Conservation (phyloP, 2,797 vertebrate genomes). For the Harpagifer antarcticus region DNA sequence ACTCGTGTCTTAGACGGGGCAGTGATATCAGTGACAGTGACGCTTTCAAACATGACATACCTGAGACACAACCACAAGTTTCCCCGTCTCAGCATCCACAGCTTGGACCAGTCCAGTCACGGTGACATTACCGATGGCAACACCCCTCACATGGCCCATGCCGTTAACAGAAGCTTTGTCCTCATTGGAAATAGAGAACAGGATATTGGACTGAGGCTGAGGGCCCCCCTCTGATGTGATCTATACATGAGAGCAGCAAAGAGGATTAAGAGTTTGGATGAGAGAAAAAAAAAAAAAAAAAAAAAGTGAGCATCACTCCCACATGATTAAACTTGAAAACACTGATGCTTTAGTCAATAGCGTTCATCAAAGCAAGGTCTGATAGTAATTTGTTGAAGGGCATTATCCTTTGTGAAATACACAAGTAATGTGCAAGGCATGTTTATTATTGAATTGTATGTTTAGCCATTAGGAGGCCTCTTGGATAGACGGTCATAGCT, state of each 20-base stretch:
- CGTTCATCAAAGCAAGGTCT: slow-evolving; percentile 24
- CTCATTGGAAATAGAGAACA: slow-evolving; percentile 89
- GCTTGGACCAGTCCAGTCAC: slow-evolving; percentile 93
- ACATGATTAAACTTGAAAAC: slow-evolving; percentile 13
- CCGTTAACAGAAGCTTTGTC: slow-evolving; percentile 86
- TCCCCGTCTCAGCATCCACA: slow-evolving; percentile 92
- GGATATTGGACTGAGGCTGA: slow-evolving; percentile 95
- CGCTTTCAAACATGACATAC: no score
- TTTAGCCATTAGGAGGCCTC: slow-evolving; percentile 30
- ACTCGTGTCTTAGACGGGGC: no score
- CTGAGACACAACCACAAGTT: slow-evolving; percentile 91
- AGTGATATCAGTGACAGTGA: no score
- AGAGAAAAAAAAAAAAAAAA: neutral
- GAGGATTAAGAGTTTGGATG: neutral
- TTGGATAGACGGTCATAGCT: slow-evolving; percentile 30
- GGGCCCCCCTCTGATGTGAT: slow-evolving; percentile 97
- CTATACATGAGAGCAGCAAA: slow-evolving; percentile 74
- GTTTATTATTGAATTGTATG: slow-evolving; percentile 33
- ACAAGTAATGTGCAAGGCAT: slow-evolving; percentile 7
- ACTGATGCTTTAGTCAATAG: slow-evolving; percentile 24
- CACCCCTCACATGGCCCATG: slow-evolving; percentile 88
- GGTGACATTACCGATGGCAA: slow-evolving; percentile 86
- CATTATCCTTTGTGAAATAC: slow-evolving; percentile 25
- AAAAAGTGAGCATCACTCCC: slow-evolving; percentile 13
- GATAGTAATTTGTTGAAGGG: slow-evolving; percentile 31